phyloP scores from a whole-genome alignment of 30 jellyfish, hydroid and myxozoan species.

The Catostylus mosaicus region DNA sequence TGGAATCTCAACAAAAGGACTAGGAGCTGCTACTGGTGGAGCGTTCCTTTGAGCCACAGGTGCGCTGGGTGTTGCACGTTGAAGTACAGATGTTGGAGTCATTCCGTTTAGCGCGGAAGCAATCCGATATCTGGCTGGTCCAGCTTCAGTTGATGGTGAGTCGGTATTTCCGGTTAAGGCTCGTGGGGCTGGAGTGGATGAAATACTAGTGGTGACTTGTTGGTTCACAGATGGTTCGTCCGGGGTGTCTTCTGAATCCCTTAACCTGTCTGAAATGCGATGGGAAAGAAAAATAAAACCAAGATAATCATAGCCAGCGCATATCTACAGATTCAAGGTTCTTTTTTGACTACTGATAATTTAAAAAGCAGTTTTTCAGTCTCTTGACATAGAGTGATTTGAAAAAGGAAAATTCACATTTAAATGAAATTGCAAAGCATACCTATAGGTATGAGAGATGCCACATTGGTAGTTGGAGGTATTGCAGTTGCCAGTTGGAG shows the following conservation, averaged over 20 bases:
- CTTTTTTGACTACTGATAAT: too few species aligned
- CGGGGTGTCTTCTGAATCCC: not conserved
- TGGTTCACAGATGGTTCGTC: not conserved
- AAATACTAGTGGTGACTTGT: not conserved
- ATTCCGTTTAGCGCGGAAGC: not conserved
- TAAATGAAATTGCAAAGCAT: not conserved
- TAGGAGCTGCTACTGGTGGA: constrained; percentile 3
- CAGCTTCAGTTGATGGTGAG: not conserved
- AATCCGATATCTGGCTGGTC: not conserved
- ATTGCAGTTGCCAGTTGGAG: not conserved
- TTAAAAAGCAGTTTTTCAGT: too few species aligned
- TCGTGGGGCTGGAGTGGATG: not conserved
- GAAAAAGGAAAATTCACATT: too few species aligned
- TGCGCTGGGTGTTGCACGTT: constrained; percentile 38
- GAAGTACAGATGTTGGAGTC: constrained; percentile 35
- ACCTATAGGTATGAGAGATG: constrained; percentile 3
- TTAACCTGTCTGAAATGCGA: not conserved
- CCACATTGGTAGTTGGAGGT: not conserved
- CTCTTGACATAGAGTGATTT: too few species aligned
- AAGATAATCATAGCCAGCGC: too few species aligned
- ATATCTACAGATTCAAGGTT: too few species aligned
- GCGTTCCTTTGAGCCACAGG: constrained; percentile 26
- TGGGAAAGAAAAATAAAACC: not conserved
- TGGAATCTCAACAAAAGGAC: not conserved
- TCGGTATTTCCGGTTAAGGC: too few species aligned